A percentile compares a stretch with the other conserved stretches of the same genome.
phyloP scores from a whole-genome alignment of 2,113 vertebrate genomes.

The Rhinolophus sinicus region DNA sequence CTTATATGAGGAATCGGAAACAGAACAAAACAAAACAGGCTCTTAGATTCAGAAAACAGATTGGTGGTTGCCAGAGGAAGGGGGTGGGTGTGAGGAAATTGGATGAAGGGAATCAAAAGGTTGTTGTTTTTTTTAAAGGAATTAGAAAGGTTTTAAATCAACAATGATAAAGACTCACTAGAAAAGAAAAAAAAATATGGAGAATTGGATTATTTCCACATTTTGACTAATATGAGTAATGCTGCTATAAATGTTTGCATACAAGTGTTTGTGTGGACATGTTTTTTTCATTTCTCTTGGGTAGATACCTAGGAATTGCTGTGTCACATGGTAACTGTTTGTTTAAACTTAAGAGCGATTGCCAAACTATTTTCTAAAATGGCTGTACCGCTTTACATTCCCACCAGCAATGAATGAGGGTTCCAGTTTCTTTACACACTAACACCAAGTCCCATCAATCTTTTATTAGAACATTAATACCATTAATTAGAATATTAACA shows the following conservation, averaged over 20 bases:
- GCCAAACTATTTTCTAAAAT: background rate
- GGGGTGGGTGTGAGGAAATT: background rate
- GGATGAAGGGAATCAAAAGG: background rate
- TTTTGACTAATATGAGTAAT: background rate
- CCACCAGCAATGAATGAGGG: background rate
- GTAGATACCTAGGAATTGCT: background rate
- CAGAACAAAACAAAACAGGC: background rate
- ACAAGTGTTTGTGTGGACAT: background rate
- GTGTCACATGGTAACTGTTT: background rate
- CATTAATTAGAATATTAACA: no score
- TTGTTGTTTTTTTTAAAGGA: background rate
- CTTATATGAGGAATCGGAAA: background rate
- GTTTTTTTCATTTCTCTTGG: background rate
- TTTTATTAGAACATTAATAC: background rate
- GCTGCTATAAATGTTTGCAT: background rate
- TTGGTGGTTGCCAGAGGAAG: background rate
- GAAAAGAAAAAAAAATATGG: background rate
- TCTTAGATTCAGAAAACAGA: background rate
- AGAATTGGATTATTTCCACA: background rate
- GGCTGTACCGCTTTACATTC: background rate
- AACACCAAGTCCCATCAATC: background rate
- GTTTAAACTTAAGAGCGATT: background rate
- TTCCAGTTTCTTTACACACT: background rate
- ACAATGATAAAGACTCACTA: background rate
- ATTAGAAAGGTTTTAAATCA: background rate